These are phyloP conservation scores for Limosa lapponica DNA, from an alignment of 2,797 vertebrate species.

Conservation along the genomic window DNA sequence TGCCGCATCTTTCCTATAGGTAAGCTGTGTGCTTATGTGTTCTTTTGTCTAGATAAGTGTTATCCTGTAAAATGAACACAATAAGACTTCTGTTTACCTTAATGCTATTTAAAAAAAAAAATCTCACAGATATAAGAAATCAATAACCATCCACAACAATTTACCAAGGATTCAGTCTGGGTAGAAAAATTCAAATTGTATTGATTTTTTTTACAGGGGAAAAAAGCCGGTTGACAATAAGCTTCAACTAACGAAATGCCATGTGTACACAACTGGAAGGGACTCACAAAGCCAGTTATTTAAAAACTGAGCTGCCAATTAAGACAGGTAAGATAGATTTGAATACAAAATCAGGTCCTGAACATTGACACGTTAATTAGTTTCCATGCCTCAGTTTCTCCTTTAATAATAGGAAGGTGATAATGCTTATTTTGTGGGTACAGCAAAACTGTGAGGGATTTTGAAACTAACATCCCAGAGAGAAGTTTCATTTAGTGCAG, in stretches of 20 bases:
- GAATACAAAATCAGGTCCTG: background rate
- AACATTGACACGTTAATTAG: background rate
- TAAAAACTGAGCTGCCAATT: conserved; percentile 16
- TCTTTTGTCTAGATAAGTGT: conserved; percentile 76
- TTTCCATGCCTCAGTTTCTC: background rate
- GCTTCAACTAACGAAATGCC: background rate
- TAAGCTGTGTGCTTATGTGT: conserved; percentile 29
- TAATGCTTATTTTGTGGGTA: background rate
- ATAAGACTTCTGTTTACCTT: conserved; percentile 73
- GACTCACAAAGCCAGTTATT: background rate
- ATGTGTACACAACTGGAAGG: background rate
- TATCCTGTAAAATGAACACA: conserved; percentile 69
- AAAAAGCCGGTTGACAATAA: conserved; percentile 16
- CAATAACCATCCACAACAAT: conserved; percentile 77
- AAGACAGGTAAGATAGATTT: background rate
- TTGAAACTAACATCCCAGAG: background rate
- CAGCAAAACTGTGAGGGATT: background rate
- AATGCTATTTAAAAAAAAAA: conserved; percentile 71
- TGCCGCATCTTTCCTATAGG: conserved; percentile 51
- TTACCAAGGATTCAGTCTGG: conserved; percentile 68
- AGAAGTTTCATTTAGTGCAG: background rate
- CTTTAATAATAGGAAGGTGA: background rate
- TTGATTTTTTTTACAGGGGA: conserved; percentile 60
- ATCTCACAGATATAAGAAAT: conserved; percentile 73
- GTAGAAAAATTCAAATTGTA: conserved; percentile 75